Evolutionary conservation across 2,113 vertebrate genomes (phyloP).

Genomic region (Hippolais icterina): DNA sequence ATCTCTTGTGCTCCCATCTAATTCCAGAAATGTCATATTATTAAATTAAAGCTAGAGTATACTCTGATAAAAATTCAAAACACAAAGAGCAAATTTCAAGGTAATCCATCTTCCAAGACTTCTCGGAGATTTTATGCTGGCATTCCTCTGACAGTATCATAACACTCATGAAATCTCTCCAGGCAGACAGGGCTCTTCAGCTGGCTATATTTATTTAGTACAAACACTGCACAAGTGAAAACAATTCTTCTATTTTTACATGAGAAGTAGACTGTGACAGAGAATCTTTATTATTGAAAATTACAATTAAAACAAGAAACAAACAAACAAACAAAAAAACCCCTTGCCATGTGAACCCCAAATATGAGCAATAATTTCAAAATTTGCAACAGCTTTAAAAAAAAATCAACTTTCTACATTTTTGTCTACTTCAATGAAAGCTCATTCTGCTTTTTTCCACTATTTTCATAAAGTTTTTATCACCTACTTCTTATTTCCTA

Average conservation of each 20-base stretch:
- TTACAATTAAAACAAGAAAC: neutral
- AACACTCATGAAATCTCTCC: neutral
- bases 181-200: neutral
- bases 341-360: neutral
- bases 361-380: neutral
- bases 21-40: neutral
- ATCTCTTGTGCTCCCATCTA: neutral
- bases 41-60: neutral
- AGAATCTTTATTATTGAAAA: neutral
- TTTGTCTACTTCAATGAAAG: neutral
- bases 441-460: neutral
- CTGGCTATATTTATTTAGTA: neutral
- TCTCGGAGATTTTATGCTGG: neutral
- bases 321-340: neutral
- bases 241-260: neutral
- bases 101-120: neutral
- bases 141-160: neutral
- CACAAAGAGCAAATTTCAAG: neutral
- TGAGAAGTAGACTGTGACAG: neutral
- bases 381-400: neutral
- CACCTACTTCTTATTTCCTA: neutral
- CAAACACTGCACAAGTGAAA: neutral
- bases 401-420: neutral
- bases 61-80: neutral
- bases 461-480: neutral